Conservation (phyloP, 2,113 vertebrate species). For the Engraulis encrasicolus region DNA sequence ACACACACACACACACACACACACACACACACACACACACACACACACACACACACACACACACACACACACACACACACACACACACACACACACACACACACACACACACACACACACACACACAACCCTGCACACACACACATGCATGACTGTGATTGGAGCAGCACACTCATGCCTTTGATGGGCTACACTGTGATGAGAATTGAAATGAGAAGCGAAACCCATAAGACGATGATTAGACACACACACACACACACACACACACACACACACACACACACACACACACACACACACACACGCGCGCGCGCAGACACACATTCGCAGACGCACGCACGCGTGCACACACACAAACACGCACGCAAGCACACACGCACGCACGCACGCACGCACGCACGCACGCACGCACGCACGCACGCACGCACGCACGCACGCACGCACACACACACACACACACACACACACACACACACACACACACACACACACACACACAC, state of each 20-base stretch:
- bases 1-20: not conserved
- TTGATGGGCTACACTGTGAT: too few relatives aligned
- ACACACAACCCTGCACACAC: too few relatives aligned
- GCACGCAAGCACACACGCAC: constrained; percentile 14
- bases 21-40: too few relatives aligned
- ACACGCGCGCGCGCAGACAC: constrained; percentile 18
- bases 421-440: constrained; percentile 10
- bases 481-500: constrained; percentile 18
- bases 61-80: too few relatives aligned
- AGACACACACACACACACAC: constrained; percentile 21
- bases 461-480: not conserved
- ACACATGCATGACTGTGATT: too few relatives aligned
- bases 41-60: too few relatives aligned
- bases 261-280: not conserved
- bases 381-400: not conserved
- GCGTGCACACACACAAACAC: constrained; percentile 20
- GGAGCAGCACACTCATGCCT: too few relatives aligned
- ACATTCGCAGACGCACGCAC: too few relatives aligned
- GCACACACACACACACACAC: constrained; percentile 15
- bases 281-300: constrained; percentile 18
- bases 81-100: too few relatives aligned
- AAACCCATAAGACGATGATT: too few relatives aligned
- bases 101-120: too few relatives aligned
- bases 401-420: not conserved
- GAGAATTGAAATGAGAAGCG: too few relatives aligned